Evolutionary conservation across 2,888 invertebrate species (phyloP).

Genomic region (Archips xylosteana): DNA sequence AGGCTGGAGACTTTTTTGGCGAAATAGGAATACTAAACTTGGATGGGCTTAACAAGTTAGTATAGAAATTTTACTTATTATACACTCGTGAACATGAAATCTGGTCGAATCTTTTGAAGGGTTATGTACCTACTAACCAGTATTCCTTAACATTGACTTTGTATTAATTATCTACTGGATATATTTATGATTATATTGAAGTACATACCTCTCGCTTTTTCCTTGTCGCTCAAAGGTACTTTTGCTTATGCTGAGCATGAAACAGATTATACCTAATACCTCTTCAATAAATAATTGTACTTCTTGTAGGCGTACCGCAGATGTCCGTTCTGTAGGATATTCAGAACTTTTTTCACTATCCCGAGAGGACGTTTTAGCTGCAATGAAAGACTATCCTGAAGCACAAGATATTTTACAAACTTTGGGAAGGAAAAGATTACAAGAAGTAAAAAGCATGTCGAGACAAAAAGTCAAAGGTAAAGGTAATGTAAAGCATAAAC

Average conservation of each 20-base stretch:
- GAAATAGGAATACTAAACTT: constrained; percentile 98
- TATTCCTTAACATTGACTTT: too few species aligned
- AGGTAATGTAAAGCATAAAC: constrained; percentile 20
- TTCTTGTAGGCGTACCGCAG: constrained; percentile 93
- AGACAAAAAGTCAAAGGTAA: constrained; percentile 64
- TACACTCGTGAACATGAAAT: too few species aligned
- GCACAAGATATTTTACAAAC: constrained; percentile 97
- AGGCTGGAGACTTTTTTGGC: constrained; percentile 98
- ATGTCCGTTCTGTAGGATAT: constrained; percentile 97
- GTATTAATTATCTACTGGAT: too few species aligned
- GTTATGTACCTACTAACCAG: too few species aligned
- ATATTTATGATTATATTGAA: too few species aligned
- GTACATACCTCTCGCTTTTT: too few species aligned
- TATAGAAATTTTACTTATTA: constrained; percentile 4
- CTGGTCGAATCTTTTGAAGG: too few species aligned
- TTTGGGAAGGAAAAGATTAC: constrained; percentile 93
- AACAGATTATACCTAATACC: too few species aligned
- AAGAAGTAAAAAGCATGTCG: constrained; percentile 91
- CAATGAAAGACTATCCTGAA: constrained; percentile 99
- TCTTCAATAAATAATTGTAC: not conserved
- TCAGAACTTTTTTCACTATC: constrained; percentile 97
- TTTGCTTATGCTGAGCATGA: too few species aligned
- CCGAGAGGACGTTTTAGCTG: constrained; percentile 96
- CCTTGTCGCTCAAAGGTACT: too few species aligned
- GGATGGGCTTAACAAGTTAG: constrained; percentile 97